These are phyloP conservation scores for Sminthurides aquaticus DNA, from an alignment of 2,888 invertebrate species.

Conservation along the genomic window DNA sequence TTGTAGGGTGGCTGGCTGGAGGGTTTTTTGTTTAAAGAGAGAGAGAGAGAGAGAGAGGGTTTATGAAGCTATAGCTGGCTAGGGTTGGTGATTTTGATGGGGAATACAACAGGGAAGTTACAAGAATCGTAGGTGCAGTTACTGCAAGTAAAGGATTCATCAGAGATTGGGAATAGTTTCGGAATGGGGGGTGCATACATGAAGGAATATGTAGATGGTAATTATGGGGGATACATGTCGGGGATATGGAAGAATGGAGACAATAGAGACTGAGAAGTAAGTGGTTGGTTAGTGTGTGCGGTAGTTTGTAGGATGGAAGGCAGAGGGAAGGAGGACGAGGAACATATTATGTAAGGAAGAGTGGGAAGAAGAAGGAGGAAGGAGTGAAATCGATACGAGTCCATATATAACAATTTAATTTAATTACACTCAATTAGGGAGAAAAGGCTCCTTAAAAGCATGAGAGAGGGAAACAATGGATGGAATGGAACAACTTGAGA, in stretches of 20 bases:
- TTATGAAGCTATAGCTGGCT: too few relatives aligned
- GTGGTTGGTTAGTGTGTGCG: too few relatives aligned
- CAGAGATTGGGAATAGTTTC: too few relatives aligned
- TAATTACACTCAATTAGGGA: constrained; percentile 25
- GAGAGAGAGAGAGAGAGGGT: too few relatives aligned
- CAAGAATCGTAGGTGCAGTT: too few relatives aligned
- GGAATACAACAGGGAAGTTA: too few relatives aligned
- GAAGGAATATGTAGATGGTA: neutral
- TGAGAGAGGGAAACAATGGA: constrained; percentile 20
- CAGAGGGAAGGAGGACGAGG: neutral
- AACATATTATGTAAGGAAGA: constrained; percentile 6
- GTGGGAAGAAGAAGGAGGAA: constrained; percentile 12
- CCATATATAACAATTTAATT: constrained; percentile 26
- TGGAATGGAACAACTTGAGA: constrained; percentile 13
- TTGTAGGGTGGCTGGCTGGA: too few relatives aligned
- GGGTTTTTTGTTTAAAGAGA: too few relatives aligned
- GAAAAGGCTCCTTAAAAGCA: constrained; percentile 24
- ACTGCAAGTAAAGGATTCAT: too few relatives aligned
- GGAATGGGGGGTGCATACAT: neutral
- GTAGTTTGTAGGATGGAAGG: neutral
- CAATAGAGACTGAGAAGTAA: constrained; percentile 14
- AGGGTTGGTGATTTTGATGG: too few relatives aligned
- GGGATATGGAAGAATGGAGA: constrained; percentile 1
- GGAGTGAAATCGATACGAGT: constrained; percentile 24
- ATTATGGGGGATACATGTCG: neutral